Base-by-base conservation (phyloP, 1,140 invertebrate genomes). In the Copidosoma floridanum region DNA sequence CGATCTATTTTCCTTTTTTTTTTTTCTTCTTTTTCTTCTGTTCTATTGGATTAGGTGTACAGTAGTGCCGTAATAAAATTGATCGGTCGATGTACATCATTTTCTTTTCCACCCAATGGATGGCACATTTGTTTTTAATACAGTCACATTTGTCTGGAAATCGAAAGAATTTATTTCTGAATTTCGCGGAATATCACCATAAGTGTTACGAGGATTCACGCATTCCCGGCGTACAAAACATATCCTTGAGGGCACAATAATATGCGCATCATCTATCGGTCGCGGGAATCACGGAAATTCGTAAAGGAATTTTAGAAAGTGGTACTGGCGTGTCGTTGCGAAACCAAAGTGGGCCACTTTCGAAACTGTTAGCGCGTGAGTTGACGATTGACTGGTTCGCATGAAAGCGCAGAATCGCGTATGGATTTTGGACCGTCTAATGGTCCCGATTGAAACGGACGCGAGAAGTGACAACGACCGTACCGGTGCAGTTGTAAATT, bases 401-500 rank as follows among this genome's bases (percentile, higher is more conserved):
- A 40, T 61, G 63, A 68, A 68, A 66, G 65, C n/a, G n/a, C 63
- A 64, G 67, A 69, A 66, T 65, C 48, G 41, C 46, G 16, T 60
- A 58, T 62, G 64, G 67, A 69, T 69, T 65, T 37, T 58, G 41
- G 56, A 58, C 56, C 37, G 47, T 51, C 47, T 48, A 58, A 58
- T 51, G 37, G 37, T 47, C 44, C 38, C n/a, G 14, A 16, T 58
- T 50, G 51, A 58, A 58, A 12, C 46, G 44, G 51, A 12, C 29
- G n/a, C 48, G 64, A 69, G 66, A 67, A 69, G 69, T 69, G 68
- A 69, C 70, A 71, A 69, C 66, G 64, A 54, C 54, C n/a, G n/a
- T n/a, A n/a, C n/a, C n/a, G n/a, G n/a, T 46, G 35, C 43, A 68
- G 64, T 67, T 68, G 70, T 71, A 71, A 71, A 69, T 69, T 65